These are phyloP conservation scores for Odocoileus hemionus DNA, from an alignment of 2,113 vertebrate genomes.

Conservation along the genomic window DNA sequence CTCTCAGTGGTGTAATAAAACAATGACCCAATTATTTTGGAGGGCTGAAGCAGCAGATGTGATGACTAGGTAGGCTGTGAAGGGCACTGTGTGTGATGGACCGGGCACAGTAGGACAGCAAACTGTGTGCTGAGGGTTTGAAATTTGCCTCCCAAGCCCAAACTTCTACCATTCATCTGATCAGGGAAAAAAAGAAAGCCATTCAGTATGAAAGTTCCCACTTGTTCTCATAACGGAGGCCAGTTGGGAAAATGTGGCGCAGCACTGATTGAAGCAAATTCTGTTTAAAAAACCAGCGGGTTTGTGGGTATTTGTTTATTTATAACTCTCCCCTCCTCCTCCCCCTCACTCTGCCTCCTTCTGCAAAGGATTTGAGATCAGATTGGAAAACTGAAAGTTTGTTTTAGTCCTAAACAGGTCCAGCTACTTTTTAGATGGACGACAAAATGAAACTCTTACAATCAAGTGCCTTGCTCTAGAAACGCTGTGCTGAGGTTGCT, in stretches of 20 bases:
- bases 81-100: constrained; percentile 1
- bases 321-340: constrained; percentile 45
- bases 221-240: constrained; percentile 60
- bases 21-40: constrained; percentile 68
- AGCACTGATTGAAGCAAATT: constrained; percentile 60
- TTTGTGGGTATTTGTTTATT: constrained; percentile 73
- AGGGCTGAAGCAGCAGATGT: constrained; percentile 58
- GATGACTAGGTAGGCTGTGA: constrained; percentile 37
- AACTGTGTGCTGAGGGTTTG: constrained; percentile 28
- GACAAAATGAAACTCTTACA: constrained; percentile 44
- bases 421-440: constrained; percentile 45
- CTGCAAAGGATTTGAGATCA: constrained; percentile 59
- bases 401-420: constrained; percentile 56
- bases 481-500: neutral
- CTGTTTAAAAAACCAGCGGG: constrained; percentile 61
- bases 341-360: constrained; percentile 36
- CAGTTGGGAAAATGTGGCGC: constrained; percentile 63
- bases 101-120: constrained; percentile 65
- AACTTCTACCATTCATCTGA: constrained; percentile 62
- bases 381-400: constrained; percentile 67
- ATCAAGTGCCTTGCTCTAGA: neutral
- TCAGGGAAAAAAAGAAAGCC: neutral
- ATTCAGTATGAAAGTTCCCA: constrained; percentile 69
- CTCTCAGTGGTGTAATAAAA: constrained; percentile 62
- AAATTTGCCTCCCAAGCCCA: constrained; percentile 50